Base-by-base conservation (phyloP, 2,797 vertebrate genomes). In the Streptopelia turtur region DNA sequence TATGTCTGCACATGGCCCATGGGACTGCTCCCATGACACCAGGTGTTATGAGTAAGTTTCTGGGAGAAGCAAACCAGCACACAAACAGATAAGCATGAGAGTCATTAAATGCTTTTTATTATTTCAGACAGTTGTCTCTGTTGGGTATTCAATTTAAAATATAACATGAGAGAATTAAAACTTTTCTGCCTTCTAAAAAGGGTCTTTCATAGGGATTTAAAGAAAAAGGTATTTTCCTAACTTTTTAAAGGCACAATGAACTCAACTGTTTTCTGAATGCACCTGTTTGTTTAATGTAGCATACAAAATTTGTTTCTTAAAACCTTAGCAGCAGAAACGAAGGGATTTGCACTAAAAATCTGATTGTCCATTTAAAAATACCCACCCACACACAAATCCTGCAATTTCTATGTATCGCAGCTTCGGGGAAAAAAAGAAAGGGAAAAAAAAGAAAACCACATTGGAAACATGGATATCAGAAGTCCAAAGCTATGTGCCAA, bases 11-110 rank as follows among this genome's bases (percentile, higher is more conserved):
- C 0, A 0, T n/a, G 72, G 83, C 41, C 31, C 53, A n/a, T 0
- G 0, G 59, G 59, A 68, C 63, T 11, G 28, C 10, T 45, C 39
- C 53, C 1, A 1, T 23, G n/a, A 64, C 27, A 87, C 37, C 50
- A 85, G 60, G 55, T 55, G n/a, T 30, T 39, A 31, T 0, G 4
- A 65, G 8, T 22, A 68, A 69, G 16, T 56, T 94, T 79, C 77
- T 63, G 49, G 18, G 55, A 89, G 66, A 96, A 84, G 61, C 49
- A 94, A 86, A 84, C 21, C 80, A 84, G 70, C 93, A 72, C 55
- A 55, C 30, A 83, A 60, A 57, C 14, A 65, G n/a, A 72, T 52
- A 45, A 93, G 15, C 10, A 16, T 11, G 8, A 85, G 22, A 86
- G 4, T 55, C 91, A 95, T 53, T 30, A 70, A 82, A 76, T 3